Evolutionary conservation across 2,888 invertebrate species (phyloP), one percentile per base, ranked within the genome.

Genomic region (Leptopterna dolabrata): DNA sequence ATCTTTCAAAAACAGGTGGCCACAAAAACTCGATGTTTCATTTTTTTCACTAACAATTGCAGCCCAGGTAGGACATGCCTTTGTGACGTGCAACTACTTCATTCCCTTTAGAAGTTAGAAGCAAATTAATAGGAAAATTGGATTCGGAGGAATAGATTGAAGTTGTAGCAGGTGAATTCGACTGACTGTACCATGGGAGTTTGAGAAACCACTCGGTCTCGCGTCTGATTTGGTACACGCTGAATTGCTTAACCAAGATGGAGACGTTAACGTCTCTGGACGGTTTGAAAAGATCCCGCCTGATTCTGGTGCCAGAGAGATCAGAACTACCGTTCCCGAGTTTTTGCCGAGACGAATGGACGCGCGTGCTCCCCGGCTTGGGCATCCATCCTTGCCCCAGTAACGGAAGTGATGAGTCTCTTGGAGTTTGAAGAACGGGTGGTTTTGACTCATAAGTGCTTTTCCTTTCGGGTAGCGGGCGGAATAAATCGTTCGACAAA

Each of bases 301-400:
- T 63, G 63, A 63, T 24, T 63, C 63, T 7, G 63, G 27, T 19
- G 63, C 63, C 63, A 63, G 63, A 63, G 63, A 63, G 63, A 63
- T 63, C 63, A 63, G 63, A 73, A 73, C 73, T 73, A 73, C 73
- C 73, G 73, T 73, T 73, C 73, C 19, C 19, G 73, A 73, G 73
- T 73, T 73, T 73, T 73, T 73, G 73, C 73, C 73, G 73, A 19
- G 41, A 36, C 73, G 73, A 41, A 73, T 73, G 29, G 73, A 36
- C 36, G 73, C 73, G 73, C 73, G 73, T 73, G 73, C 73, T 73
- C 41, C 73, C 2, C 0, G 19, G 24, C 27, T 19, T 63, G 63
- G 63, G 63, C 11, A 11, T 19, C 11, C 27, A n/a, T 63, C 27
- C 63, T 63, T 63, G 63, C 24, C 63, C 63, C 63, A 63, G 63